These are phyloP conservation scores for Venturia canescens DNA, from an alignment of 1,140 invertebrate species.

Conservation along the genomic window DNA sequence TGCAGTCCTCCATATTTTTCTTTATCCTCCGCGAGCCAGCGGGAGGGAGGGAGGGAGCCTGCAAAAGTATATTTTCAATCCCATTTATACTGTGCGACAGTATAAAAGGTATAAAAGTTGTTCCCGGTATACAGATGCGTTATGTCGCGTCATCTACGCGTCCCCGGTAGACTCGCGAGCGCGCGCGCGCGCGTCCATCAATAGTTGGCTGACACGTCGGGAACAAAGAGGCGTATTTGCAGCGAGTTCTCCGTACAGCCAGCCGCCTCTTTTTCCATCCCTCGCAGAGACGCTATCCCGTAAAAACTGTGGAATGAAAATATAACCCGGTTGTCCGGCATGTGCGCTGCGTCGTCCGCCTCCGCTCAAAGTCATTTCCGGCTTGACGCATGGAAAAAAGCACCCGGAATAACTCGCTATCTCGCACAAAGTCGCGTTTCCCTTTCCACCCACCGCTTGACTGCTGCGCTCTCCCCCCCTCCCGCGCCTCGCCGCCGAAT, in stretches of 20 bases:
- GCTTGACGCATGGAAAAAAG: conserved; percentile 33
- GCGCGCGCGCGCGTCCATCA: not conserved
- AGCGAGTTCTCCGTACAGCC: too few species aligned
- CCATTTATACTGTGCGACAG: not conserved
- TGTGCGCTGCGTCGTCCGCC: not conserved
- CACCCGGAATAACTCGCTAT: conserved; percentile 10
- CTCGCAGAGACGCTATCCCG: not conserved
- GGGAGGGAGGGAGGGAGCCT: too few species aligned
- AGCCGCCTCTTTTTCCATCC: too few species aligned
- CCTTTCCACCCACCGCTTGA: not conserved
- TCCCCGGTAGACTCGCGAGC: not conserved
- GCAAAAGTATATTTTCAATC: conserved; percentile 3
- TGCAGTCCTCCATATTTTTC: too few species aligned
- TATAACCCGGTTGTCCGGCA: conserved; percentile 29
- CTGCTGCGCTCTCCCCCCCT: too few species aligned
- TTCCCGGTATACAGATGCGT: not conserved
- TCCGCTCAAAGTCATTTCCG: conserved; percentile 38
- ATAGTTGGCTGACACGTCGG: too few species aligned
- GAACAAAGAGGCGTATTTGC: not conserved
- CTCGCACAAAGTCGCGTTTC: conserved; percentile 1
- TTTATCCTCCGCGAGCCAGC: too few species aligned
- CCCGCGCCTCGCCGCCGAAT: too few species aligned
- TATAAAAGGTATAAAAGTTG: conserved; percentile 2
- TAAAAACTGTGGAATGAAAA: conserved; percentile 18
- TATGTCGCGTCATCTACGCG: not conserved